phyloP scores from a whole-genome alignment of 1,140 invertebrate genomes.

The Anthonomus grandis region DNA sequence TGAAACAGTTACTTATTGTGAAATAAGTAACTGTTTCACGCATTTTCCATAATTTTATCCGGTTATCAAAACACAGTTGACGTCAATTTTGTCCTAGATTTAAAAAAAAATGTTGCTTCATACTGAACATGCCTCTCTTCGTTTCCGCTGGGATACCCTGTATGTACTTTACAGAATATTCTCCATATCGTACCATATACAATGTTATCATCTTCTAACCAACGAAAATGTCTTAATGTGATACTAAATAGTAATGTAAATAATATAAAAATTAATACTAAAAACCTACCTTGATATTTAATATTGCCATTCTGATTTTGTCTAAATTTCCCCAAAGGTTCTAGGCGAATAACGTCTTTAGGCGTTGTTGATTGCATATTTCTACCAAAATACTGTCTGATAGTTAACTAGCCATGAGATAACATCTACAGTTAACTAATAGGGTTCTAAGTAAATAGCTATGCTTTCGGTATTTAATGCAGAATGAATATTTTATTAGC shows the following conservation, averaged over 20 bases:
- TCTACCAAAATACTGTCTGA: constrained; percentile 15
- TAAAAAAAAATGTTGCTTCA: too few relatives aligned
- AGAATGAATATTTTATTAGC: constrained; percentile 16
- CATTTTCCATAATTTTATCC: too few relatives aligned
- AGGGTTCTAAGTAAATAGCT: constrained; percentile 13
- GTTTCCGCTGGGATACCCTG: background rate
- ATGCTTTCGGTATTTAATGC: constrained; percentile 7
- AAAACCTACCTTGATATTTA: constrained; percentile 39
- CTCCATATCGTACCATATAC: too few relatives aligned
- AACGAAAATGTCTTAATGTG: background rate
- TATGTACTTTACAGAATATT: background rate
- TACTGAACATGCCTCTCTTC: background rate
- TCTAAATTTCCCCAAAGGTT: constrained; percentile 45
- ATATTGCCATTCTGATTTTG: constrained; percentile 45
- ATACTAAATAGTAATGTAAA: background rate
- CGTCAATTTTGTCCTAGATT: too few relatives aligned
- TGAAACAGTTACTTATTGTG: too few relatives aligned
- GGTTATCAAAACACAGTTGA: too few relatives aligned
- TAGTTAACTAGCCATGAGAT: constrained; percentile 15
- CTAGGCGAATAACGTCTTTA: constrained; percentile 40
- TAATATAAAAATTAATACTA: too few relatives aligned
- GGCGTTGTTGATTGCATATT: constrained; percentile 20
- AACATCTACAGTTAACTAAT: constrained; percentile 15
- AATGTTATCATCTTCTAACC: too few relatives aligned
- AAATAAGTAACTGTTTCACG: too few relatives aligned